phyloP scores from a whole-genome alignment of 2,888 invertebrate species.

The Exocentrus adspersus region DNA sequence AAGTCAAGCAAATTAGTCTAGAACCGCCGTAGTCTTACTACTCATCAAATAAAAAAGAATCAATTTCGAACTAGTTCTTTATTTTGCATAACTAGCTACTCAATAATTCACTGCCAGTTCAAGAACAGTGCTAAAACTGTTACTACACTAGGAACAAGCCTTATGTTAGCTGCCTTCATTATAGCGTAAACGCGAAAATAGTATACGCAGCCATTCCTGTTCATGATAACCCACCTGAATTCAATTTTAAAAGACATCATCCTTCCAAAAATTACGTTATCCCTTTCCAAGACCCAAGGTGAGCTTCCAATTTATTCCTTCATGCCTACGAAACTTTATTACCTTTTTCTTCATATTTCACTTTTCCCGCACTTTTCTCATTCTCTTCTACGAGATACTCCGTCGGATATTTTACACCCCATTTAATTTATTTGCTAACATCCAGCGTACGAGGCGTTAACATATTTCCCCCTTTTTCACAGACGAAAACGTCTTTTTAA shows the following conservation, averaged over 20 bases:
- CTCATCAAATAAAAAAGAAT: no score
- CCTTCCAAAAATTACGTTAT: slow-evolving; percentile 7
- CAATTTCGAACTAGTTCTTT: no score
- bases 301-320: slow-evolving; percentile 12
- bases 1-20: no score
- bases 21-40: no score
- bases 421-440: slow-evolving; percentile 23
- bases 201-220: not conserved
- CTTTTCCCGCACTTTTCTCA: slow-evolving; percentile 13
- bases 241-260: slow-evolving; percentile 15
- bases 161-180: no score
- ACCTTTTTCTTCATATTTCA: slow-evolving; percentile 20
- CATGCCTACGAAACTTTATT: slow-evolving; percentile 15
- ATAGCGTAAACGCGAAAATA: no score
- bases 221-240: slow-evolving; percentile 3
- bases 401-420: slow-evolving; percentile 20
- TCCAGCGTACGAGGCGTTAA: slow-evolving; percentile 3
- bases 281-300: not conserved
- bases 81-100: no score
- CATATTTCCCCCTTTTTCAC: not conserved
- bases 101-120: no score
- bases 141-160: no score
- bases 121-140: no score
- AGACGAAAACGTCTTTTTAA: not conserved
- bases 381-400: slow-evolving; percentile 15